A percentile compares a stretch with the other conserved stretches of the same genome.
Evolutionary conservation across 2,113 vertebrate species (phyloP).

Genomic region (Propithecus coquereli): DNA sequence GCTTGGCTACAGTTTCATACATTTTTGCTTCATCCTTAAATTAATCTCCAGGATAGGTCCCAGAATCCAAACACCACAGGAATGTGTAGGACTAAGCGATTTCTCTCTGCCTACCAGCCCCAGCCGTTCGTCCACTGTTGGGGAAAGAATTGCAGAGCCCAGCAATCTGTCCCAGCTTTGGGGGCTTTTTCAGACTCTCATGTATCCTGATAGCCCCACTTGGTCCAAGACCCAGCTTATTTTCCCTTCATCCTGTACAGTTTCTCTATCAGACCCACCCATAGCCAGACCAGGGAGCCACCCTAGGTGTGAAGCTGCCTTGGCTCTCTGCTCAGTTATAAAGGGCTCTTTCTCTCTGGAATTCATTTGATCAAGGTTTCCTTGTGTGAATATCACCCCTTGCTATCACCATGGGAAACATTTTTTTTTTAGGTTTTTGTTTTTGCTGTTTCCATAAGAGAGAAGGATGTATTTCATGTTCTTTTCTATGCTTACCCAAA

Average conservation of each 20-base stretch:
- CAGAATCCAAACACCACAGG: neutral
- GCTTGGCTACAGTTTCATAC: neutral
- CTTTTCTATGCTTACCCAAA: neutral
- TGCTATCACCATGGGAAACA: neutral
- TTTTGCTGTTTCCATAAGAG: neutral
- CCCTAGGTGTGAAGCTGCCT: neutral
- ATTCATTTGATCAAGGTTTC: neutral
- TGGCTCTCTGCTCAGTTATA: neutral
- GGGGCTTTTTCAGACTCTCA: neutral
- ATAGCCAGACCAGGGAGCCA: neutral
- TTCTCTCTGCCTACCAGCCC: neutral
- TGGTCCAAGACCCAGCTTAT: neutral
- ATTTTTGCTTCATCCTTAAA: constrained; percentile 5
- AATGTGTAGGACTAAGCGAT: neutral
- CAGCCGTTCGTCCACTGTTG: neutral
- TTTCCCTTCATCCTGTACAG: neutral
- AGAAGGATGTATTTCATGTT: neutral
- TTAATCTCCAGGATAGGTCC: neutral
- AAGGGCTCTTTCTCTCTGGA: neutral
- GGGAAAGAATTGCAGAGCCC: neutral
- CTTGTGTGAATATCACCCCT: neutral
- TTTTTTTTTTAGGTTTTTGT: neutral
- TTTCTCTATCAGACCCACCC: neutral
- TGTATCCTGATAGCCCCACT: neutral
- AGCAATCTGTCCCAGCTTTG: neutral